Evolutionary conservation across 2,113 vertebrate species (phyloP).

Genomic region (Trachemys scripta): DNA sequence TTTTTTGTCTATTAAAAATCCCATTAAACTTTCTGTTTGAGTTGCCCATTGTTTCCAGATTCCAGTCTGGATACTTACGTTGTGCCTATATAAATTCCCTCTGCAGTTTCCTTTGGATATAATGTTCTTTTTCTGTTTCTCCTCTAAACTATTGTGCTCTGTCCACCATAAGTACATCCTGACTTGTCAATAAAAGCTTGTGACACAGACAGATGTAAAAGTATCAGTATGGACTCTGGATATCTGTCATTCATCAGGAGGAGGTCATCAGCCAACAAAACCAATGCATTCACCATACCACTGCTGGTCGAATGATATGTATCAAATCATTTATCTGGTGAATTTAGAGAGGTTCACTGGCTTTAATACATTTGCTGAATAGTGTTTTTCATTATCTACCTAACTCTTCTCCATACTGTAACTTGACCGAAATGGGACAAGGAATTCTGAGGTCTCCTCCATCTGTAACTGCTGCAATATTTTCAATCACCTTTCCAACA

Average conservation of each 20-base stretch:
- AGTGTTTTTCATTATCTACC: not conserved
- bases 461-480: not conserved
- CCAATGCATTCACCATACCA: accelerated
- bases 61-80: not conserved
- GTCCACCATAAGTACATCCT: not conserved
- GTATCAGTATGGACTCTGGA: not conserved
- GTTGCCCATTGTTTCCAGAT: not conserved
- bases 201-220: not conserved
- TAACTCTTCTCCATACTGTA: not conserved
- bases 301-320: accelerated
- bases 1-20: not conserved
- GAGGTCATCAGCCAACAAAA: not conserved
- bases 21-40: not conserved
- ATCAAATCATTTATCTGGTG: not conserved
- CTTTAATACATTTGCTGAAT: not conserved
- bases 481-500: not conserved
- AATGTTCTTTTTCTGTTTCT: not conserved
- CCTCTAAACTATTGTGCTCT: not conserved
- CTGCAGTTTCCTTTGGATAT: not conserved
- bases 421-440: not conserved
- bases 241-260: not conserved
- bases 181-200: not conserved
- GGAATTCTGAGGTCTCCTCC: not conserved
- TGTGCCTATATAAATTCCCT: not conserved
- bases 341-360: not conserved